phyloP scores from a whole-genome alignment of 1,140 invertebrate species.

The Drosophila miranda region DNA sequence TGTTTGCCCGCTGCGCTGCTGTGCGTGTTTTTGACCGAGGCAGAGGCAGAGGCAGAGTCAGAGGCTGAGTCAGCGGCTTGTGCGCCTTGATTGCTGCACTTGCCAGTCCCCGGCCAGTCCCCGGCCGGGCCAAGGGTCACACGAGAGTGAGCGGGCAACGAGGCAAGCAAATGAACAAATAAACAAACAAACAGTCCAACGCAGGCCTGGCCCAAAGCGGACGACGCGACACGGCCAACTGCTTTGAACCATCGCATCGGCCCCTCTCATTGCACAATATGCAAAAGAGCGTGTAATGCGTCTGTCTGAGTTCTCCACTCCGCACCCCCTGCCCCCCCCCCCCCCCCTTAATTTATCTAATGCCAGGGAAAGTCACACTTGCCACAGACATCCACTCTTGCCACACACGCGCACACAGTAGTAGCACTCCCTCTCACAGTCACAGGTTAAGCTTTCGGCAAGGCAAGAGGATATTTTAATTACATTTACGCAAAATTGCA shows the following conservation, averaged over 20 bases:
- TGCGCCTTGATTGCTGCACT: constrained; percentile 76
- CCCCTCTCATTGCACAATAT: constrained; percentile 60
- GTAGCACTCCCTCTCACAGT: constrained; percentile 22
- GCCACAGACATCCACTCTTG: constrained; percentile 3
- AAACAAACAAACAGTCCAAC: constrained; percentile 43
- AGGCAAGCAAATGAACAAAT: constrained; percentile 55
- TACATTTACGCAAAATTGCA: constrained; percentile 76
- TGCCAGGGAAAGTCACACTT: constrained; percentile 64
- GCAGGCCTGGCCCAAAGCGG: constrained; percentile 22
- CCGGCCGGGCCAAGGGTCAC: constrained; percentile 50
- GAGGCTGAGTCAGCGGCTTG: constrained; percentile 17
- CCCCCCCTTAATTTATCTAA: constrained; percentile 39
- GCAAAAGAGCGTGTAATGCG: constrained; percentile 71
- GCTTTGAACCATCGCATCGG: constrained; percentile 45
- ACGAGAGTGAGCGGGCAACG: constrained; percentile 26
- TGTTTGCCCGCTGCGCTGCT: constrained; percentile 48
- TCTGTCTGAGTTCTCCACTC: constrained; percentile 19
- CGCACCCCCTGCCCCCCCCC: no score
- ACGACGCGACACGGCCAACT: constrained; percentile 21
- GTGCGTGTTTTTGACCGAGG: constrained; percentile 76
- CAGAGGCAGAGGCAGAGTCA: constrained; percentile 15
- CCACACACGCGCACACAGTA: no score
- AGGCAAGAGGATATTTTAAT: constrained; percentile 72
- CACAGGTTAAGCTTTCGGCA: constrained; percentile 60
- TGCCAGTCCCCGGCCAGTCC: constrained; percentile 24